Base-by-base conservation (phyloP, 2,797 vertebrate genomes). In the Coccyzus lansbergi region DNA sequence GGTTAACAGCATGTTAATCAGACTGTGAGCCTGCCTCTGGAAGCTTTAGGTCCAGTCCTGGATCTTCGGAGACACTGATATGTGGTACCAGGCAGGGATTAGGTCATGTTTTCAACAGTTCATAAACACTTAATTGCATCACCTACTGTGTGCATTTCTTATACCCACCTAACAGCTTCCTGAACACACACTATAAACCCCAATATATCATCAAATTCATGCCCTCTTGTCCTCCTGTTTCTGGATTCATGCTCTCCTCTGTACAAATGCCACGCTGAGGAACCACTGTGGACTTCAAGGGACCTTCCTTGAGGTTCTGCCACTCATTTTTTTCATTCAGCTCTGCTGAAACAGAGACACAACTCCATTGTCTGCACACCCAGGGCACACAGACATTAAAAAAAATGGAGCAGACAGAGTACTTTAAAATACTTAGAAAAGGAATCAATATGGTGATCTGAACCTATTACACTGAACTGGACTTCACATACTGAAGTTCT, bases 351-450 rank as follows among this genome's bases (percentile, higher is more conserved):
- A 44, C 1, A 2, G 15, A 83, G 22, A 51, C 62, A 36, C 7
- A 28, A 20, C 12, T 22, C 49, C 0, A 0, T 12, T 16, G 26
- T 24, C 19, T 3, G 1, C 15, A 62, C 31, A 49, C 18, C 18
- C 2, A 1, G 42, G 34, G 22, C 8, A 22, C 46, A 26, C 6
- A 31, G 59, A 48, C 9, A 1, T 17, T 15, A 21, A 38, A 52
- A 52, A 76, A 59, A 3, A 1, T n/a, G 7, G 49, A 75, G 31
- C 28, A 21, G 15, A 48, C 12, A 33, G 49, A 69, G 24, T 36
- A 22, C 33, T 59, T 48, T 21, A 38, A 48, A 71, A 48, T n/a
- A 49, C 8, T 63, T 44, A 9, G 19, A 28, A 60, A 48, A 42
- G 12, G 15, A 82, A 56, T 16, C 17, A n/a, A 14, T 28, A 9